These are phyloP conservation scores for Caenorhabditis latens DNA, from an alignment of 1,140 invertebrate species.

Conservation along the genomic window DNA sequence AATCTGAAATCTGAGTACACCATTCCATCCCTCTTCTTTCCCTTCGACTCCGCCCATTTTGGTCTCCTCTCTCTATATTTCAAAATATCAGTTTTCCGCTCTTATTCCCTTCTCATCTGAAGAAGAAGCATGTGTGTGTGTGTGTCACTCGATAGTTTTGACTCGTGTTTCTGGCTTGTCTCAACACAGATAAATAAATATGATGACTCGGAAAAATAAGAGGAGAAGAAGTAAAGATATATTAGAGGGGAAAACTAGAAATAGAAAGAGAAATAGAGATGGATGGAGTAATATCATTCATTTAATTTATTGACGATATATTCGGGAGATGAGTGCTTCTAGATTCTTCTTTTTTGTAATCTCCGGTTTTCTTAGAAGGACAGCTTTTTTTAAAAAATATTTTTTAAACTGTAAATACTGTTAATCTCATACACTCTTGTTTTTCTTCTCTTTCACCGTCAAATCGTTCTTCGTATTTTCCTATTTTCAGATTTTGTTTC, in stretches of 20 bases:
- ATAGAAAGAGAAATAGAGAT: conserved; percentile 18
- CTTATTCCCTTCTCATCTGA: not conserved
- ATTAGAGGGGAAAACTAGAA: not conserved
- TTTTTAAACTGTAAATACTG: no score
- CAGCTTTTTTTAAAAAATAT: no score
- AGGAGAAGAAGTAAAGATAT: conserved; percentile 12
- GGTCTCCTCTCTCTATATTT: not conserved
- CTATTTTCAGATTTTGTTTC: no score
- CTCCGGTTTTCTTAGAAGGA: not conserved
- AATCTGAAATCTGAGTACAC: conserved; percentile 40
- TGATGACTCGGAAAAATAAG: conserved; percentile 27
- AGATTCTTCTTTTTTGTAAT: not conserved
- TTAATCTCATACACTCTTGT: no score
- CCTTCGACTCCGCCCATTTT: conserved; percentile 4
- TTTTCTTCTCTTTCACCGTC: no score
- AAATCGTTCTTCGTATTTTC: no score
- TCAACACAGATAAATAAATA: conserved; percentile 57
- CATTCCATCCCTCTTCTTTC: not conserved
- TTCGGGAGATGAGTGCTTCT: not conserved
- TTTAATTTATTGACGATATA: not conserved
- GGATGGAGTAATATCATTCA: conserved; percentile 13
- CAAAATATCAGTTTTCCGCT: conserved; percentile 44
- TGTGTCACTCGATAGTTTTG: conserved; percentile 49
- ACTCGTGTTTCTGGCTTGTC: conserved; percentile 53
- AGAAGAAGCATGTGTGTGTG: conserved; percentile 13